Base-by-base conservation (phyloP, 2,888 invertebrate species). In the Antitype chi region DNA sequence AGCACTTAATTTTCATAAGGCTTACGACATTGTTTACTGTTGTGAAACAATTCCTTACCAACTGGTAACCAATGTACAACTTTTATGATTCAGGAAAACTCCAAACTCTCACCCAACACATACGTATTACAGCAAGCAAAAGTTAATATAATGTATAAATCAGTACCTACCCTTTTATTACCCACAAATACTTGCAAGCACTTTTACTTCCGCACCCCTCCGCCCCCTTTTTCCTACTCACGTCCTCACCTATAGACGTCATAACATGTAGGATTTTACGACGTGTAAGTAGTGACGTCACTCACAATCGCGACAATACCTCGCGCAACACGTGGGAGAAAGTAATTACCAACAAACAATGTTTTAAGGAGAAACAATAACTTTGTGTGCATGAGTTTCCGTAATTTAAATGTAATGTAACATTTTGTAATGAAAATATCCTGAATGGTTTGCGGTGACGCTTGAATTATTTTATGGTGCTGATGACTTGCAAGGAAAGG, bases 281-380 rank as follows among this genome's bases (percentile, higher is more conserved):
- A 69, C 25, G 9, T 64, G n/a, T 55, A 38, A 8, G 11, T 68
- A 32, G 2, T 74, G 76, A 81, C 81, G 81, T 81, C 76, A 68
- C 20, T 8, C 47, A 66, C 38, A 60, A 74, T 74, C 55, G 68
- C 68, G 20, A 80, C 74, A 17, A 81, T 68, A 71, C 69, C 49
- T 68, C 60, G 23, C 53, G 47, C n/a, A 69, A 71, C 67, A 76
- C 28, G 49, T 57, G 68, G 67, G 64, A 62, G 71, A 81, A 71
- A 59, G 59, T 70, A 72, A 81, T 81, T 76, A 76, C 59, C 38
- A 74, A 60, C 76, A 72, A 78, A 70, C 81, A 77, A 32, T 69
- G 60, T 74, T 69, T 47, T 52, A 72, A 76, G 62, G 57, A 81
- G 72, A 70, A 78, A 82, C 74, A 82, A 70, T 82, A 79, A 79